Conservation (phyloP, 2,797 vertebrate species). For the Pipistrellus pygmaeus region DNA sequence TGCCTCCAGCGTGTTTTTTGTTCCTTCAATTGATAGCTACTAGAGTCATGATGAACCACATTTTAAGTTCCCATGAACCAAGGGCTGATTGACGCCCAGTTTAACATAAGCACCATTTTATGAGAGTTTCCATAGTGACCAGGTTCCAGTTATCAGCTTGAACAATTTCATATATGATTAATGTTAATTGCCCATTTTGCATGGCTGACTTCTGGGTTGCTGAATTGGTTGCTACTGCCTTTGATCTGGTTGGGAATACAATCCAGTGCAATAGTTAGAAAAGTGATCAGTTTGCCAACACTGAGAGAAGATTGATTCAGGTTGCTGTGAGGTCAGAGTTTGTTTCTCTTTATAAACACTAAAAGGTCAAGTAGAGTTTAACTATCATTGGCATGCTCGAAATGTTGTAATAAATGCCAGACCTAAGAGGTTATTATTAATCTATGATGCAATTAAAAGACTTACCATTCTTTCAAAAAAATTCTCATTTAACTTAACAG, state of each 20-base stretch:
- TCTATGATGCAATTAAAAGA: conserved; percentile 53
- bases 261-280: conserved; percentile 84
- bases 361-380: conserved; percentile 88
- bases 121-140: conserved; percentile 75
- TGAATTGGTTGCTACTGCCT: conserved; percentile 85
- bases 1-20: background rate
- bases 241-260: conserved; percentile 88
- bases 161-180: conserved; percentile 86
- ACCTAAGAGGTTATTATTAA: conserved; percentile 81
- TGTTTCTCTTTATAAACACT: conserved; percentile 84
- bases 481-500: conserved; percentile 53
- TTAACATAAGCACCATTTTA: conserved; percentile 66
- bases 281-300: conserved; percentile 85
- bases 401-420: conserved; percentile 84
- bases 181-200: conserved; percentile 88
- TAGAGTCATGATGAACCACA: background rate
- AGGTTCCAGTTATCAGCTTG: conserved; percentile 81
- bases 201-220: conserved; percentile 80
- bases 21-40: background rate
- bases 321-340: conserved; percentile 83
- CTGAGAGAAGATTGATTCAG: conserved; percentile 84
- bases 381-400: conserved; percentile 83
- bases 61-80: conserved; percentile 16
- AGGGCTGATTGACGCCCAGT: background rate
- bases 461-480: conserved; percentile 58